Evolutionary conservation across 2,888 invertebrate genomes (phyloP).

Genomic region (Sphaerophoria taeniata): DNA sequence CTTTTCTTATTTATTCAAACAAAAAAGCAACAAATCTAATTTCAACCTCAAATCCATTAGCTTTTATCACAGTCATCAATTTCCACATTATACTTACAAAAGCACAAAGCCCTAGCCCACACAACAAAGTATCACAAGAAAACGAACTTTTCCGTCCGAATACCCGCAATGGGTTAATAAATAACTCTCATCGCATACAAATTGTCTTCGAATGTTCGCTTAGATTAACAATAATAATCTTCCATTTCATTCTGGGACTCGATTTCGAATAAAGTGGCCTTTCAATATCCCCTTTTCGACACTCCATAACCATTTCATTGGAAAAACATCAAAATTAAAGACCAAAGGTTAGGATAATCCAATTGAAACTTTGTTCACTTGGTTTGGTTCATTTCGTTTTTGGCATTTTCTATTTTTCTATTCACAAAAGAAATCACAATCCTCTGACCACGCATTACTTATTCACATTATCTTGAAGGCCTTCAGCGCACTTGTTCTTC

Average conservation of each 20-base stretch:
- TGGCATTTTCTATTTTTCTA: no score
- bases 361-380: conserved; percentile 17
- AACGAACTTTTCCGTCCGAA: background rate
- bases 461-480: conserved; percentile 42
- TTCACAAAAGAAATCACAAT: conserved; percentile 35
- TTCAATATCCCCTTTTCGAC: conserved; percentile 36
- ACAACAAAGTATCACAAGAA: background rate
- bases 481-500: background rate
- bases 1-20: no score
- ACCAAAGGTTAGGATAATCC: conserved; percentile 42
- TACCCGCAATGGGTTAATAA: conserved; percentile 25
- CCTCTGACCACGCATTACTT: conserved; percentile 42
- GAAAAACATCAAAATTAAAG: conserved; percentile 19
- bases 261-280: conserved; percentile 17
- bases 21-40: no score
- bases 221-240: conserved; percentile 34
- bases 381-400: background rate
- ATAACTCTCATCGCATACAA: conserved; percentile 29
- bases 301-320: conserved; percentile 35
- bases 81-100: no score
- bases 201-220: conserved; percentile 29
- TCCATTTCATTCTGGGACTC: background rate
- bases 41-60: background rate
- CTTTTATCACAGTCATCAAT: background rate
- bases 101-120: no score